Evolutionary conservation across 2,888 invertebrate species (phyloP), one percentile per base, ranked within the genome.

Genomic region (Pollenia amentaria): DNA sequence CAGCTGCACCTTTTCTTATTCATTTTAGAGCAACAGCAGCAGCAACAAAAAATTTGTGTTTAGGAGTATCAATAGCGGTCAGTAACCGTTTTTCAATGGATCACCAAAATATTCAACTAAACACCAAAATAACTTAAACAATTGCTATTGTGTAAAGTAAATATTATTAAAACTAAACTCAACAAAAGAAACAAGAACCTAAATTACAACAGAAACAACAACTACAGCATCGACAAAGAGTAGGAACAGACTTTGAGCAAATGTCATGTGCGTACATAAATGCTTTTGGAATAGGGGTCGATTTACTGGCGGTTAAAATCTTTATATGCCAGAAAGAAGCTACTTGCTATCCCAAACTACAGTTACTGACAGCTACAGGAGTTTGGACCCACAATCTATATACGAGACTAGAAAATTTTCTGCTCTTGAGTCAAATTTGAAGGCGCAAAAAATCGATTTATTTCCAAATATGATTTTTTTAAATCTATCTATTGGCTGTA

Each of bases 1-100:
- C 87, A 84, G 80, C 87, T 87, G 87, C 87, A 87, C 84, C 84
- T 84, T 81, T 84, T 84, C 73, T 73, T 87, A 77, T 84, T 79
- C 67, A 21, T 79, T 84, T 84, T 76, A 44, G 69, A 76, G 69
- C 82, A 82, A 65, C 53, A 42, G 64, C 57, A 46, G n/a, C 42
- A 18, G n/a, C 21, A 64, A 55, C 9, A 65, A 51, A 60, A 6
- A 38, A 51, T 42, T 62, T 79, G 11, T 42, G 51, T 48, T 44
- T 84, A 65, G 40, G 67, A 77, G 77, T 77, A 80, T 84, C 87
- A 77, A 84, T 77, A 81, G 76, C 80, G 87, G 87, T 84, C 87
- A 87, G 80, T 78, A 84, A 87, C 72, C 80, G 87, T 87, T 86
- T 84, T 87, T 80, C 76, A 81, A 87, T 84, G 67, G 67, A 84